Evolutionary conservation across 2,888 invertebrate genomes (phyloP).

Genomic region (Listrodromus nycthemerus): DNA sequence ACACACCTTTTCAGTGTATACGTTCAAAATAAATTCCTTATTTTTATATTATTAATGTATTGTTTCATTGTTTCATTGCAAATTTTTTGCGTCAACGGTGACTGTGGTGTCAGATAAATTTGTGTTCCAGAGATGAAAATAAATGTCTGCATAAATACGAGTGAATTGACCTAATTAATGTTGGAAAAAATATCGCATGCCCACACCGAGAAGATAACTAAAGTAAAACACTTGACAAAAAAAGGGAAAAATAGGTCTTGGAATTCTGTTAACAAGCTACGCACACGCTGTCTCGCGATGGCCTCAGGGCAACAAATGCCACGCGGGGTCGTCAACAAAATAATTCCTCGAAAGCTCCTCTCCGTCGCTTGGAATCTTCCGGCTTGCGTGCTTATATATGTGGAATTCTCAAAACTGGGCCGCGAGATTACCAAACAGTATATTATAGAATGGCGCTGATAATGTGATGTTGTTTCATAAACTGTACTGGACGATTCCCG

Average conservation of each 20-base stretch:
- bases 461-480: constrained; percentile 14
- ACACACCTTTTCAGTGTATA: too few relatives aligned
- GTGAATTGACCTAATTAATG: neutral
- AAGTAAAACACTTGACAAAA: neutral
- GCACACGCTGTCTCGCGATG: neutral
- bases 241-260: neutral
- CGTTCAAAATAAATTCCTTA: too few relatives aligned
- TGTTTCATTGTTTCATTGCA: too few relatives aligned
- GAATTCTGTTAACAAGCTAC: neutral
- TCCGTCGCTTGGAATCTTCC: neutral
- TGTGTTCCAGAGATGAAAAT: neutral
- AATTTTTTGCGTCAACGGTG: neutral
- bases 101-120: neutral
- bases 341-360: constrained; percentile 8
- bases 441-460: constrained; percentile 30
- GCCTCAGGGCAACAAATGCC: neutral
- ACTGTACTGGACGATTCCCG: neutral
- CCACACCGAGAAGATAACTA: neutral
- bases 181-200: neutral
- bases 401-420: constrained; percentile 52
- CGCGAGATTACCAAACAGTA: constrained; percentile 81
- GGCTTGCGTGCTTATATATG: neutral
- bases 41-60: too few relatives aligned
- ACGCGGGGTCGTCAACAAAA: constrained; percentile 31
- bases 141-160: neutral